These are phyloP conservation scores for Pedetes capensis DNA, from an alignment of 2,113 vertebrate genomes.

Conservation along the genomic window DNA sequence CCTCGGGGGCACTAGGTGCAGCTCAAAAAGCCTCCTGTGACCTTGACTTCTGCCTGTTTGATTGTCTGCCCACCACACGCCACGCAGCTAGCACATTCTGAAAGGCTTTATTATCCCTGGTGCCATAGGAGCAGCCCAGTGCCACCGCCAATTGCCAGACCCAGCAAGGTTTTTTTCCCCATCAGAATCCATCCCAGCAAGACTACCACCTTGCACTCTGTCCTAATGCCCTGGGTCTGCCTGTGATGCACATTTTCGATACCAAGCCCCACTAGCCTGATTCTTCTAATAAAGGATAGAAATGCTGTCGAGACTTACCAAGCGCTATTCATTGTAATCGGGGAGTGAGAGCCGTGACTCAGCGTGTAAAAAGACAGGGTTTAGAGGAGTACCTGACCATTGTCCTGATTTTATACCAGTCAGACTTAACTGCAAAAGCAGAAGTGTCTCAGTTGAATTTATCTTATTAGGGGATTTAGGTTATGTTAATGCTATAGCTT, in stretches of 20 bases:
- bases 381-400: not conserved
- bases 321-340: not conserved
- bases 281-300: conserved; percentile 36
- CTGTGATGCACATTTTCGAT: not conserved
- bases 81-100: not conserved
- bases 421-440: conserved; percentile 49
- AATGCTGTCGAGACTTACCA: not conserved
- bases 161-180: conserved; percentile 1
- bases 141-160: conserved; percentile 18
- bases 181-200: conserved; percentile 28
- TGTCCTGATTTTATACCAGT: conserved; percentile 46
- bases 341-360: conserved; percentile 50
- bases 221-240: not conserved
- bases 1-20: not conserved
- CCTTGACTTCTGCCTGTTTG: not conserved
- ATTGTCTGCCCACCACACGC: not conserved
- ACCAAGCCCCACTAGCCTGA: conserved; percentile 9
- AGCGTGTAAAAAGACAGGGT: not conserved
- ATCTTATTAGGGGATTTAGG: conserved; percentile 78
- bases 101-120: not conserved
- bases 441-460: conserved; percentile 74
- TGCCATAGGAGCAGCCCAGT: not conserved
- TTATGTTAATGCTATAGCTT: conserved; percentile 83
- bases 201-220: not conserved
- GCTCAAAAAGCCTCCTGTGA: conserved; percentile 5